Base-by-base conservation (phyloP, 2,113 vertebrate species). In the Channa maculata region DNA sequence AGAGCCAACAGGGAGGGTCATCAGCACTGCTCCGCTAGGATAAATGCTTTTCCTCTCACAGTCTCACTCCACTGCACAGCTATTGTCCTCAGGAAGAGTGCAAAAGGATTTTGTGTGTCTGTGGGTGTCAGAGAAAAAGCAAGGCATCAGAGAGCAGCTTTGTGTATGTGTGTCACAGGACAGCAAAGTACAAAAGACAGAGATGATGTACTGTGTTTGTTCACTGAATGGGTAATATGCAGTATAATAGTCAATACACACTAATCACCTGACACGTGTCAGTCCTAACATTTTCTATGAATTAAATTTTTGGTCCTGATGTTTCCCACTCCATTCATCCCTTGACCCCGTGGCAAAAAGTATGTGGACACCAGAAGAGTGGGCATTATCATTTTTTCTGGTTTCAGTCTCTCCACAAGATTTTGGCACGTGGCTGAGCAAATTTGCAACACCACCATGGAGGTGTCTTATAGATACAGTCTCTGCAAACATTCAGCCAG, bases 31-130 rank as follows among this genome's bases (percentile, higher is more conserved):
- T 86, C 89, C 12, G 37, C 85, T 6, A 79, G 85, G 88, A 89
- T 92, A 89, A 92, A 91, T 89, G 88, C 82, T 89, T 87, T 82
- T 90, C 86, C 89, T 89, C 86, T 74, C 65, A 70, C 79, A 59
- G 86, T 85, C 82, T 86, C 88, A 88, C 87, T 70, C 90, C 90
- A 69, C 77, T 88, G 88, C 83, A 83, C 81, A 79, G 77, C 86
- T 84, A 86, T 89, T 91, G 85, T 92, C 83, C 83, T 77, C 83
- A 46, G 77, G 79, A 86, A 38, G 77, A 71, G 62, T 69, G 68
- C 9, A 64, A 63, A 78, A 71, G 60, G 57, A 24, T 39, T 79
- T 64, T 63, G 84, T 79, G 69, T 75, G 73, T 84, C 39, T 58
- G 69, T 65, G 82, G 79, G 60, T 75, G 73, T 87, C 61, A 58